Percentiles rank a stretch among this genome's conserved stretches.
Conservation (phyloP, 2,113 vertebrate genomes). For the Cynocephalus volans region DNA sequence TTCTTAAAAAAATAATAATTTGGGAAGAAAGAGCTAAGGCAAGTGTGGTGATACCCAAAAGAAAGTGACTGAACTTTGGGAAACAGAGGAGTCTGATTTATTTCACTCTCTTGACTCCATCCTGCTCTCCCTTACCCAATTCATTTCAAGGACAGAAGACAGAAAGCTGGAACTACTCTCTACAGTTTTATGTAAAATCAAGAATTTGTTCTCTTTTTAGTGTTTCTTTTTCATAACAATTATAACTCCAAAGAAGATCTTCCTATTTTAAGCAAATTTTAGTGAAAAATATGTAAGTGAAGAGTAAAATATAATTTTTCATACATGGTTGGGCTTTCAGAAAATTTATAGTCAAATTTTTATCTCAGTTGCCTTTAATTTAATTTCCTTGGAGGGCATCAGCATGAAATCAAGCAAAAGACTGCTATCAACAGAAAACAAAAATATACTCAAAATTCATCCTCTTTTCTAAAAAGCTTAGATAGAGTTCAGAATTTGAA, state of each 20-base stretch:
- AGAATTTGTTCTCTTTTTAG: background rate
- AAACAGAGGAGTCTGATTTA: background rate
- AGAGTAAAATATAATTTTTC: background rate
- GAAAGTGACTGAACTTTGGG: background rate
- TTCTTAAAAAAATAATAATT: background rate
- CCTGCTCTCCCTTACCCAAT: background rate
- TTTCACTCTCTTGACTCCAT: background rate
- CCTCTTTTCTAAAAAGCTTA: background rate
- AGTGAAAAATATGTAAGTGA: background rate
- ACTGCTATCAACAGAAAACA: background rate
- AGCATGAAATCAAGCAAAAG: conserved; percentile 9
- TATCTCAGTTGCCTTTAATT: background rate
- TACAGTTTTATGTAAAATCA: background rate
- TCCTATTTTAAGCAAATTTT: background rate
- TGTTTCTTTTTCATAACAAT: background rate
- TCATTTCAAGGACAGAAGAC: background rate
- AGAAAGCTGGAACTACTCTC: background rate
- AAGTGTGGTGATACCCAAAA: background rate
- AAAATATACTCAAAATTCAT: background rate
- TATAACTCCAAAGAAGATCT: background rate
- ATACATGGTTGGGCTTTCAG: background rate
- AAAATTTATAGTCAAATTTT: conserved; percentile 14
- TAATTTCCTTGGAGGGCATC: background rate
- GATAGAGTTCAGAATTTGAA: conserved; percentile 15
- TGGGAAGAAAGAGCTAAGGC: background rate